Conservation (phyloP, 2,888 invertebrate genomes). For the Sarcophaga carnaria region DNA sequence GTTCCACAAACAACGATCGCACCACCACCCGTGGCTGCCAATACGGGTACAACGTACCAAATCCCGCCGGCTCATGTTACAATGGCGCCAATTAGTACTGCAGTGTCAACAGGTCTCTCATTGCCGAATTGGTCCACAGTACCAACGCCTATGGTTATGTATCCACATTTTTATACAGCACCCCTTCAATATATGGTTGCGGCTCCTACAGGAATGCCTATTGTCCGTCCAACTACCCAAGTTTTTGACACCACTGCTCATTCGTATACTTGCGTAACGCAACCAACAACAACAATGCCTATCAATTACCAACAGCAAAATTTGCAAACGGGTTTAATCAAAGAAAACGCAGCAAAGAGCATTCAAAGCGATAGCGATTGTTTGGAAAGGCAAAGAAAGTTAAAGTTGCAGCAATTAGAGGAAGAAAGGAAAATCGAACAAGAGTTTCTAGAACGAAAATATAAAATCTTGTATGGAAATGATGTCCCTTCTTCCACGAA, state of each 20-base stretch:
- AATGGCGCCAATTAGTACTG: neutral
- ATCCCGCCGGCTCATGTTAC: neutral
- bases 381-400: neutral
- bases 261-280: too few species aligned
- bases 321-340: neutral
- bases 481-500: too few species aligned
- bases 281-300: neutral
- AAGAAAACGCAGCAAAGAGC: neutral
- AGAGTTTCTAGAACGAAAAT: constrained; percentile 19
- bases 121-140: too few species aligned
- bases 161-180: too few species aligned
- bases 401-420: constrained; percentile 9
- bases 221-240: too few species aligned
- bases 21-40: neutral
- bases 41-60: neutral
- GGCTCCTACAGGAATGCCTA: too few species aligned
- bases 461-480: constrained; percentile 6
- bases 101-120: neutral
- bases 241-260: too few species aligned
- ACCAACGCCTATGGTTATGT: too few species aligned
- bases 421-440: constrained; percentile 22
- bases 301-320: neutral
- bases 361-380: neutral
- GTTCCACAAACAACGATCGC: neutral
- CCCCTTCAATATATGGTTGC: too few species aligned